Evolutionary conservation across 2,888 invertebrate genomes (phyloP).

Genomic region (Philhelius pedissequus): DNA sequence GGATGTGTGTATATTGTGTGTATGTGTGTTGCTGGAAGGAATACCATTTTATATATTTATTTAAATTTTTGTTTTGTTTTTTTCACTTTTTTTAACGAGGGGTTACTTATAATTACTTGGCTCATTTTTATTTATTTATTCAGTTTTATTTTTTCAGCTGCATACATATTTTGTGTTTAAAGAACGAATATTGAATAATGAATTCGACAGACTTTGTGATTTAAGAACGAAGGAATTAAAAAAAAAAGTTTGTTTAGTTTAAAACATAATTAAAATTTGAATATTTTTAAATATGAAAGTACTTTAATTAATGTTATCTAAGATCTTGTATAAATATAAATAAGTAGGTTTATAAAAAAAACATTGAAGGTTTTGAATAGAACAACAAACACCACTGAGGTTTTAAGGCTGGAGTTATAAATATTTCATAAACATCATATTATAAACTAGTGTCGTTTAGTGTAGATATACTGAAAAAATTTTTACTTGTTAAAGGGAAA

Average conservation of each 20-base stretch:
- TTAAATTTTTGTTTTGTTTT: not conserved
- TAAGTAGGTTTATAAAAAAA: no score
- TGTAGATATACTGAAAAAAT: no score
- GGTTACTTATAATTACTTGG: conserved; percentile 63
- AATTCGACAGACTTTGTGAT: not conserved
- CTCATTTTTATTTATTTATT: conserved; percentile 63
- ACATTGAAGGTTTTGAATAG: no score
- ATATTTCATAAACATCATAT: no score
- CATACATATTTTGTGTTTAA: conserved; percentile 20
- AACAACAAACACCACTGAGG: no score
- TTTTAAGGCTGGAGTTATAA: no score
- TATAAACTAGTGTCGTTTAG: no score
- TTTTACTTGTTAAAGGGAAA: no score
- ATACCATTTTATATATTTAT: conserved; percentile 4
- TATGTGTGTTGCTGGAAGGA: not conserved
- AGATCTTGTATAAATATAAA: no score
- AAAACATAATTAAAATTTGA: not conserved
- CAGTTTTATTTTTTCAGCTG: conserved; percentile 53
- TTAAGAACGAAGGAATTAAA: not conserved
- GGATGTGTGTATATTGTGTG: not conserved
- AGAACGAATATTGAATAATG: not conserved
- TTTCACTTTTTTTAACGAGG: conserved; percentile 15
- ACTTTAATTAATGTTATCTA: no score
- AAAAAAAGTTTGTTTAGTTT: not conserved
- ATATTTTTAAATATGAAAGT: no score